Percentiles rank a stretch among this genome's conserved stretches.
These are phyloP conservation scores for Chroicocephalus ridibundus DNA, from an alignment of 2,113 vertebrate species.

Conservation along the genomic window DNA sequence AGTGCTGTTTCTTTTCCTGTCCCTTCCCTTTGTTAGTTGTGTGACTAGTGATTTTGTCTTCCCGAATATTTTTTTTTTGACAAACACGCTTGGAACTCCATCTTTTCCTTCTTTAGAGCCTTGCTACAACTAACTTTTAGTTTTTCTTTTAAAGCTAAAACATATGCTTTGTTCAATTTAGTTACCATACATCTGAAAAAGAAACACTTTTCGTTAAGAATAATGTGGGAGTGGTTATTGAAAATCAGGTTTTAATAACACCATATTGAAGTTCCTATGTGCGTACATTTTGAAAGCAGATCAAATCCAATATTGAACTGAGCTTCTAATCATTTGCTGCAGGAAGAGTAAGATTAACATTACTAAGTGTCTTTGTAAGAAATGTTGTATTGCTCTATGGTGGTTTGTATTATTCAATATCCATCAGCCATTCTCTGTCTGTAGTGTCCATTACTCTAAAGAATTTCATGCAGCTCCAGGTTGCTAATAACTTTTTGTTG, in stretches of 20 bases:
- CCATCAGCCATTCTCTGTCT: not conserved
- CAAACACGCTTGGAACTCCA: not conserved
- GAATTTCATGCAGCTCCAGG: not conserved
- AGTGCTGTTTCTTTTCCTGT: not conserved
- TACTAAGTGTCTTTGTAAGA: not conserved
- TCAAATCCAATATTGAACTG: not conserved
- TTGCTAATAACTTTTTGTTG: not conserved
- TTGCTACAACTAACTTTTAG: not conserved
- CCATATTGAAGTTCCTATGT: not conserved
- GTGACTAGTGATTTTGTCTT: not conserved
- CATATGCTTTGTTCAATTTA: not conserved
- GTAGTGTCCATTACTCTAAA: not conserved
- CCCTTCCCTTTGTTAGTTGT: not conserved
- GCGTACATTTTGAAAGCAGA: not conserved
- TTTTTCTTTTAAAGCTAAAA: not conserved
- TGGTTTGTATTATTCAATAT: not conserved
- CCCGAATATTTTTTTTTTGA: not conserved
- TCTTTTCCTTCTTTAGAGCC: not conserved
- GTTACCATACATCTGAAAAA: not conserved
- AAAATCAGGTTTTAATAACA: not conserved
- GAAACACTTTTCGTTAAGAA: not conserved
- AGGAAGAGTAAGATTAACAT: not conserved
- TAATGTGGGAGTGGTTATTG: not conserved
- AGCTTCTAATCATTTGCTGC: not conserved
- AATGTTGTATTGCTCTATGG: not conserved